Base-by-base conservation (phyloP, 2,113 vertebrate species). In the Chloropsis cyanopogon region DNA sequence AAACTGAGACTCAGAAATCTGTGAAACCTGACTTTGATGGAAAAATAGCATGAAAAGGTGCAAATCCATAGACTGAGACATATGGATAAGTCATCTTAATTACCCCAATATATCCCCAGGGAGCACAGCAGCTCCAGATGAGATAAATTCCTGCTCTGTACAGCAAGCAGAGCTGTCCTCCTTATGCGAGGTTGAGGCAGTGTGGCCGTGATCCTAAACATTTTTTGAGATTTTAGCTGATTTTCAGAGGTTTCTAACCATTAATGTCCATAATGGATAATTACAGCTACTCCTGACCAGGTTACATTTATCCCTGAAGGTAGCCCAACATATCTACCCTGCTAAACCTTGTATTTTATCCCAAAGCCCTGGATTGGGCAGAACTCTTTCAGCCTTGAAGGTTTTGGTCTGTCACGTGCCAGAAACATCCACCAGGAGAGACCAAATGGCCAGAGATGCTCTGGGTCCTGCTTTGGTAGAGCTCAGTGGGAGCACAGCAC, bases 181-280 rank as follows among this genome's bases (percentile, higher is more conserved):
- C 22, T 46, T 13, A n/a, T 2, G 4, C 13, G 11, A 0, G 5
- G 1, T 2, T 69, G 54, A 41, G 24, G 9, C 24, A 72, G 29
- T 6, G 20, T 60, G 57, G 22, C 25, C 1, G 0, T 10, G 21
- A 70, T 52, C 17, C 13, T n/a, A 75, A 52, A 79, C 10, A 50
- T 29, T 49, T 83, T 49, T 50, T 7, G 16, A 56, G 26, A 56
- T 79, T 93, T 87, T 68, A 76, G 17, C 9, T 46, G 37, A 46
- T 77, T 92, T 95, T 70, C 31, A 6, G 12, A 8, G 4, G 5
- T 69, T 91, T 77, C 22, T 25, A 19, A 31, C 14, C 31, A 50
- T 28, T 14, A 17, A 50, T 24, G 7, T 21, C 28, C n/a, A 64
- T 7, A 79, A 76, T 16, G 24, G 29, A 41, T 60, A 80, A 66